These are phyloP conservation scores for Danionella cerebrum DNA, from an alignment of 2,113 vertebrate genomes.

Conservation along the genomic window DNA sequence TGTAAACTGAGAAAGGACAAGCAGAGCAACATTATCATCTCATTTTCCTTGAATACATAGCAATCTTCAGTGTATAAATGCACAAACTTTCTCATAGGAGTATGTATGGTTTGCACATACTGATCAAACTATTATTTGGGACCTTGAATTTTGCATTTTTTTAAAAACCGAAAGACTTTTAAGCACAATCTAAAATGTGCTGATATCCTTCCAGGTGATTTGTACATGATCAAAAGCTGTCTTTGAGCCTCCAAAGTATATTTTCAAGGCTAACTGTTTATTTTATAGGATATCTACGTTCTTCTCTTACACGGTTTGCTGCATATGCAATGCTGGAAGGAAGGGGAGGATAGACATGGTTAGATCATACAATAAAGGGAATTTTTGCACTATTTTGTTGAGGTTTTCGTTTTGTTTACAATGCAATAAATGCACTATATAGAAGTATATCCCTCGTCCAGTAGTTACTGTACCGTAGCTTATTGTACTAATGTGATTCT, in stretches of 20 bases:
- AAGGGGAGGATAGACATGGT: constrained; percentile 52
- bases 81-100: constrained; percentile 11
- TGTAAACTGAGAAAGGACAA: constrained; percentile 3
- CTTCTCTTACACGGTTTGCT: constrained; percentile 48
- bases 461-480: constrained; percentile 43
- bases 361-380: constrained; percentile 54
- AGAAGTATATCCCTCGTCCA: constrained; percentile 48
- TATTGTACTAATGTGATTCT: constrained; percentile 36
- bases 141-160: constrained; percentile 19
- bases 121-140: constrained; percentile 30
- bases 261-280: constrained; percentile 43
- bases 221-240: constrained; percentile 3
- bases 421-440: constrained; percentile 68
- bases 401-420: constrained; percentile 49
- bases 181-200: constrained; percentile 41
- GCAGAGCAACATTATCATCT: not conserved
- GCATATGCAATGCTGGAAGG: constrained; percentile 69
- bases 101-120: constrained; percentile 20
- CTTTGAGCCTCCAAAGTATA: constrained; percentile 58
- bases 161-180: constrained; percentile 23
- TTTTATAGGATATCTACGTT: constrained; percentile 36
- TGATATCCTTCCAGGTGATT: constrained; percentile 26
- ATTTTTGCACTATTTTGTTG: constrained; percentile 63
- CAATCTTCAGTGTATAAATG: constrained; percentile 22
- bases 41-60: constrained; percentile 16